These are phyloP conservation scores for Urocynchramus pylzowi DNA, from an alignment of 2,113 vertebrate species.

Conservation along the genomic window DNA sequence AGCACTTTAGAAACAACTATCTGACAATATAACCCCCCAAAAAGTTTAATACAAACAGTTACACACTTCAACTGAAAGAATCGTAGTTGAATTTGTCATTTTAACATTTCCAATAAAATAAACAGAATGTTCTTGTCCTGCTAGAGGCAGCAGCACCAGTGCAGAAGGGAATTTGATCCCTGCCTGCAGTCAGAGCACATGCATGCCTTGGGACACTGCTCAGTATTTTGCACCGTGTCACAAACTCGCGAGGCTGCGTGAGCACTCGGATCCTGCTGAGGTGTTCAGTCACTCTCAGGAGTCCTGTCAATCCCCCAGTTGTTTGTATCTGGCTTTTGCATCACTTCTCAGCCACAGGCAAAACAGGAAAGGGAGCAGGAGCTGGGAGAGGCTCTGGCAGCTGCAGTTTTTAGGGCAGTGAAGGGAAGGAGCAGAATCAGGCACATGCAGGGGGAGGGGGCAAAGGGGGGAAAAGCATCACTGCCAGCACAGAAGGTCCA, in stretches of 20 bases:
- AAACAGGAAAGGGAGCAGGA: background rate
- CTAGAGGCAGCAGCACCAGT: background rate
- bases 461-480: background rate
- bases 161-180: background rate
- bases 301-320: background rate
- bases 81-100: background rate
- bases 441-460: conserved; percentile 1
- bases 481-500: background rate
- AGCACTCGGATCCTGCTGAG: background rate
- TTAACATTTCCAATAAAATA: background rate
- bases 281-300: background rate
- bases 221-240: conserved; percentile 50
- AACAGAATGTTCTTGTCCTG: background rate
- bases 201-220: background rate
- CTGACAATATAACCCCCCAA: background rate
- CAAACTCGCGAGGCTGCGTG: background rate
- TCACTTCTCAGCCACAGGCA: conserved; percentile 16
- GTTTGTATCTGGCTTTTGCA: conserved; percentile 31
- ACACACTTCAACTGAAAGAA: background rate
- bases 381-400: background rate
- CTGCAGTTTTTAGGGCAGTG: background rate
- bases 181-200: background rate
- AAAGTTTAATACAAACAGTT: background rate
- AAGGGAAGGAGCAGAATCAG: background rate
- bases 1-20: background rate